These are phyloP conservation scores for Hirundichthys speculiger DNA, from an alignment of 2,113 vertebrate genomes.

Conservation along the genomic window DNA sequence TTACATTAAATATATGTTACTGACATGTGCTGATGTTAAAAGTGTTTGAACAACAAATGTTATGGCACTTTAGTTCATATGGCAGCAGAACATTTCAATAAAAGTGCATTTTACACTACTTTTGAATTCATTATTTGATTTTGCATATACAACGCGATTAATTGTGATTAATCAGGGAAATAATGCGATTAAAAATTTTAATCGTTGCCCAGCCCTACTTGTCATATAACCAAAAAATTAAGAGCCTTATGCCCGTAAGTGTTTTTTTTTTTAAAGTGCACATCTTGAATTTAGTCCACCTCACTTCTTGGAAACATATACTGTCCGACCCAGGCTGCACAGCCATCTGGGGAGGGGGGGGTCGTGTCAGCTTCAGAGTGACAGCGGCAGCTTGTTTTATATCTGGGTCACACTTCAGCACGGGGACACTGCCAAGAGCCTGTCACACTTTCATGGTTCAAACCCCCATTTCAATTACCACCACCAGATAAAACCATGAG, in stretches of 20 bases:
- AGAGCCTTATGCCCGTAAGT: background rate
- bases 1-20: too few relatives aligned
- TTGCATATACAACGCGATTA: too few relatives aligned
- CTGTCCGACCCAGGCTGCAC: constrained; percentile 20
- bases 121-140: too few relatives aligned
- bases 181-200: too few relatives aligned
- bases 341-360: background rate
- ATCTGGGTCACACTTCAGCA: constrained; percentile 64
- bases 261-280: background rate
- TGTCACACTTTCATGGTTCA: constrained; percentile 25
- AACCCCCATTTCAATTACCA: constrained; percentile 6
- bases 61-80: too few relatives aligned
- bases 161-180: too few relatives aligned
- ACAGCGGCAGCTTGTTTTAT: constrained; percentile 67
- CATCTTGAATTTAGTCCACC: background rate
- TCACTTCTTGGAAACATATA: background rate
- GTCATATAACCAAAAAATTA: background rate
- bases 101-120: too few relatives aligned
- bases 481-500: background rate
- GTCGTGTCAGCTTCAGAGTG: constrained; percentile 42
- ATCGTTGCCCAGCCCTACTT: too few relatives aligned
- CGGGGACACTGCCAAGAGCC: constrained; percentile 38
- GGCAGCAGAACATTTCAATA: too few relatives aligned
- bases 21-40: too few relatives aligned
- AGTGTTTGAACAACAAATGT: too few relatives aligned